phyloP scores from a whole-genome alignment of 2,888 invertebrate species.

The Aelia acuminata region DNA sequence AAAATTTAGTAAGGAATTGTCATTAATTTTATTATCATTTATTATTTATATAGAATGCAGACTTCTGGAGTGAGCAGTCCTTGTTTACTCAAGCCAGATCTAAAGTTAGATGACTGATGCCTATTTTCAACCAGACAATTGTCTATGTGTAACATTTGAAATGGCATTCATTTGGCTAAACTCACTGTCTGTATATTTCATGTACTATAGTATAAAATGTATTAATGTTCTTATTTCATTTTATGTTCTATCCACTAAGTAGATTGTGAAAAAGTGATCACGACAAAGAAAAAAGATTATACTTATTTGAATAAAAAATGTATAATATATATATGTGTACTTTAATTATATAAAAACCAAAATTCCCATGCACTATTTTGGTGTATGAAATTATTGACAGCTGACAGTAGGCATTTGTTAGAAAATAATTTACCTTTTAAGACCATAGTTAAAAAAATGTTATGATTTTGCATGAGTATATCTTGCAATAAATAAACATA shows the following conservation, averaged over 20 bases:
- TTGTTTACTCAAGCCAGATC: conserved; percentile 53
- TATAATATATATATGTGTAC: too few relatives aligned
- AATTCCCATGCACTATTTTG: neutral
- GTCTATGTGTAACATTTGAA: conserved; percentile 56
- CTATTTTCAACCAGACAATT: conserved; percentile 58
- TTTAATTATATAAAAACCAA: neutral
- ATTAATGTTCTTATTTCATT: neutral
- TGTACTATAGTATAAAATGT: neutral
- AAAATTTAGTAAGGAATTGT: neutral
- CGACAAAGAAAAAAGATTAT: too few relatives aligned
- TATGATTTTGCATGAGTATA: too few relatives aligned
- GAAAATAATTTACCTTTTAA: neutral
- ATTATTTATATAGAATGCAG: too few relatives aligned
- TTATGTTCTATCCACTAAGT: too few relatives aligned
- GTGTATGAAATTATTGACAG: neutral
- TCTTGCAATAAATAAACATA: neutral
- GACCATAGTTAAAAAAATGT: neutral
- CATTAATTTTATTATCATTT: conserved; percentile 45
- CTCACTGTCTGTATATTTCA: conserved; percentile 42
- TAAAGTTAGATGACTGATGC: conserved; percentile 56
- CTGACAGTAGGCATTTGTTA: too few relatives aligned
- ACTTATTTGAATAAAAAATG: too few relatives aligned
- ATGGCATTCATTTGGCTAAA: conserved; percentile 51
- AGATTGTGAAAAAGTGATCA: too few relatives aligned
- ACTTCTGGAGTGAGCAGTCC: conserved; percentile 38